Base-by-base conservation (phyloP, 2,113 vertebrate genomes). In the Cranoglanis bouderius region DNA sequence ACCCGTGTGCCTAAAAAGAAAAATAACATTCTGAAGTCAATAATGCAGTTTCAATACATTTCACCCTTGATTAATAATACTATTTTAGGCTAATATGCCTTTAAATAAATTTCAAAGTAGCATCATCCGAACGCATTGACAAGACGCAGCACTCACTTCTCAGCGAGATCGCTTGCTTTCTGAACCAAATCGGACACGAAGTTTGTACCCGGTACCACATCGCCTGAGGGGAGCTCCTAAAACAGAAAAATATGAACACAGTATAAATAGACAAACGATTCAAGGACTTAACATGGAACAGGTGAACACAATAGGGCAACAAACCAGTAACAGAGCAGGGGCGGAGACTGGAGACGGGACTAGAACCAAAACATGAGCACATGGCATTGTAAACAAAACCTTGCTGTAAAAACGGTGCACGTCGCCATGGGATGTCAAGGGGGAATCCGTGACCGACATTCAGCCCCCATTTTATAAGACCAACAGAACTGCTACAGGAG, bases 81-180 rank as follows among this genome's bases (percentile, higher is more conserved):
- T 74, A n/a, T 74, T 70, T 40, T 21, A 8, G 38, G 9, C 26
- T 18, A 78, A 43, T 10, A 26, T 61, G 21, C 19, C 2, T n/a
- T 55, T 21, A 32, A 51, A 57, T 57, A 6, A 40, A 40, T 32
- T 55, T 90, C 55, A 40, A 78, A 18, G 55, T 40, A 61, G 59
- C 24, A 4, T 13, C 19, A 55, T 80, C 29, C 32, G 59, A 63
- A 29, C 32, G n/a, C 7, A 4, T 9, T 40, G 7, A 40, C 7
- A 53, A 70, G 53, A 57, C 63, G 43, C 40, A 40, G 29, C 0
- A 91, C 97, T 95, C 89, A 99, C 98, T 94, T 93, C n/a, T 96
- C 92, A 67, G 97, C 97, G 89, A 99, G 89, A 40, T 92, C 91
- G 6, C 67, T 72, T 5, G 98, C 97, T 38, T 95, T 96, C 84